phyloP scores from a whole-genome alignment of 2,113 vertebrate species.

The Siniperca knerii region DNA sequence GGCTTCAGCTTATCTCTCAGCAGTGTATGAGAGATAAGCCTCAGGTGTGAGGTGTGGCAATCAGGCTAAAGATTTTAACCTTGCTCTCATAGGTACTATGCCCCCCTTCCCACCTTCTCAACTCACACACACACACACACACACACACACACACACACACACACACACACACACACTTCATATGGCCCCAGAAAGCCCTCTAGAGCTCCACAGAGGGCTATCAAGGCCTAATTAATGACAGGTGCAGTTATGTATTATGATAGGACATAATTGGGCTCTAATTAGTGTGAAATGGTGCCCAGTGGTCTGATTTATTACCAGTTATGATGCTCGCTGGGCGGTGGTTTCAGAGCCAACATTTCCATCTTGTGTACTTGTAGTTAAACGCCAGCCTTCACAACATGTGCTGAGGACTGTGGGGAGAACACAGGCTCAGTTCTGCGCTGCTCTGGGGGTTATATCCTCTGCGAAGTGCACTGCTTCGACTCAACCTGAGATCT shows the following conservation, averaged over 20 bases:
- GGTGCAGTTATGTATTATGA: slow-evolving; percentile 72
- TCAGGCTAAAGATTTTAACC: slow-evolving; percentile 54
- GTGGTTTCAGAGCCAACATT: slow-evolving; percentile 53
- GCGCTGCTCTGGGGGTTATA: background rate
- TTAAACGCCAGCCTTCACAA: slow-evolving; percentile 18
- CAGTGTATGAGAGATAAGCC: slow-evolving; percentile 30
- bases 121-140: background rate
- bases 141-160: background rate
- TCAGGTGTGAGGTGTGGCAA: slow-evolving; percentile 44
- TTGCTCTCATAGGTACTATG: slow-evolving; percentile 30
- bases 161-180: slow-evolving; percentile 3
- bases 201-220: slow-evolving; percentile 45
- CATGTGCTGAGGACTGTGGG: slow-evolving; percentile 9
- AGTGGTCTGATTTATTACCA: slow-evolving; percentile 66
- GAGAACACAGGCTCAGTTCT: background rate
- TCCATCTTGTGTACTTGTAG: slow-evolving; percentile 44
- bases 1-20: slow-evolving; percentile 26
- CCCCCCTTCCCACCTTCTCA: background rate
- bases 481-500: background rate
- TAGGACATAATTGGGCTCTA: slow-evolving; percentile 67
- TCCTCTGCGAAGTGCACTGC: background rate
- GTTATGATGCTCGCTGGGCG: slow-evolving; percentile 48
- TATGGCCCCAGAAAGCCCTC: slow-evolving; percentile 49
- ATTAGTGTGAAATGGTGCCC: slow-evolving; percentile 70
- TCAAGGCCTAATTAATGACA: slow-evolving; percentile 71